These are phyloP conservation scores for Peromyscus aztecus DNA, from an alignment of 2,797 vertebrate genomes.

Conservation along the genomic window DNA sequence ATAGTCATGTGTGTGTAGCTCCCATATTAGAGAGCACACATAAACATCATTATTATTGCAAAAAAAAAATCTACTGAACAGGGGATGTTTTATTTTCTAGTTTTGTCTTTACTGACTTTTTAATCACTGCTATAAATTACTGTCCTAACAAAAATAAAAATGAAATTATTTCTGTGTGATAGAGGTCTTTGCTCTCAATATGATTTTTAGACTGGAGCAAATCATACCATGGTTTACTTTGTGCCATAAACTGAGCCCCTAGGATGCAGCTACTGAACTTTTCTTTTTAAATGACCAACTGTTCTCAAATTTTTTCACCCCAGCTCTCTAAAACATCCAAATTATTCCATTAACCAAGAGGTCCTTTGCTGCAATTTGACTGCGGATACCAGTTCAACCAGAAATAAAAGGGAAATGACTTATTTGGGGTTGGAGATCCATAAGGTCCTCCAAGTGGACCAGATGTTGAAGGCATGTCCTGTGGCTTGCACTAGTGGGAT, in stretches of 20 bases:
- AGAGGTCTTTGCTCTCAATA: conserved; percentile 45
- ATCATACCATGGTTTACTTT: background rate
- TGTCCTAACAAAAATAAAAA: conserved; percentile 1
- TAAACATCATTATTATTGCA: background rate
- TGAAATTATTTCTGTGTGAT: conserved; percentile 6
- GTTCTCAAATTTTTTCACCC: conserved; percentile 26
- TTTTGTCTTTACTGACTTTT: background rate
- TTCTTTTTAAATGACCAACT: background rate
- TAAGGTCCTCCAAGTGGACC: too few species aligned
- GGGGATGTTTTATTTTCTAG: background rate
- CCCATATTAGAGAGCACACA: background rate
- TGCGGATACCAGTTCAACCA: background rate
- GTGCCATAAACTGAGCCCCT: background rate
- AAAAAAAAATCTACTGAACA: background rate
- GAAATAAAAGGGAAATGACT: background rate
- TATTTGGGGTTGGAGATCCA: background rate
- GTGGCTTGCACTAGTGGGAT: background rate
- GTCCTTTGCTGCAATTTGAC: background rate
- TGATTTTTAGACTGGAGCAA: conserved; percentile 32
- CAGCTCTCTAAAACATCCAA: background rate
- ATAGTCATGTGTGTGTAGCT: accelerated
- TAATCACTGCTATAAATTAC: background rate
- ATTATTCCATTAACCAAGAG: background rate
- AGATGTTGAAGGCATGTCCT: background rate
- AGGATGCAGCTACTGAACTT: background rate